phyloP scores from a whole-genome alignment of 2,888 invertebrate species.

The Xanthostigma xanthostigma region DNA sequence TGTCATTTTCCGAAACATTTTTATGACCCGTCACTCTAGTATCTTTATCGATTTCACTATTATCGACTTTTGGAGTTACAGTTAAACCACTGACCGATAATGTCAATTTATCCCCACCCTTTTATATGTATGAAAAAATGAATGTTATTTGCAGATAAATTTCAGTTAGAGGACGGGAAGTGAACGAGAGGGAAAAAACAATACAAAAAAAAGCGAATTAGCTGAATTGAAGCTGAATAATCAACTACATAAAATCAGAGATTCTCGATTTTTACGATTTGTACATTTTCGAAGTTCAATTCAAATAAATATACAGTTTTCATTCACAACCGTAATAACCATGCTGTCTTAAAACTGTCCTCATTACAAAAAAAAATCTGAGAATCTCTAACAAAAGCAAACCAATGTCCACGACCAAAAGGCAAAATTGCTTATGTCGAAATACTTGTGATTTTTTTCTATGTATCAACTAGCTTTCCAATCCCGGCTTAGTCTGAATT shows the following conservation, averaged over 20 bases:
- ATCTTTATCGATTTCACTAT: constrained; percentile 25
- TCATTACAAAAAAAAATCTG: too few species aligned
- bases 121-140: constrained; percentile 19
- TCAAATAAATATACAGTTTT: too few species aligned
- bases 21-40: constrained; percentile 14
- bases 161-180: constrained; percentile 9
- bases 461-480: too few species aligned
- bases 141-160: constrained; percentile 2
- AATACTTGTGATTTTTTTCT: too few species aligned
- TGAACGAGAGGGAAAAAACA: constrained; percentile 9
- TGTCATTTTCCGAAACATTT: constrained; percentile 13
- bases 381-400: too few species aligned
- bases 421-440: too few species aligned
- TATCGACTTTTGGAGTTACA: constrained; percentile 13
- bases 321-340: too few species aligned
- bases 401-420: too few species aligned
- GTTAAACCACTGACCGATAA: constrained; percentile 42
- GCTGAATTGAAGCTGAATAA: constrained; percentile 2
- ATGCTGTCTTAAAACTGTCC: too few species aligned
- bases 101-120: constrained; percentile 58
- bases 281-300: background rate
- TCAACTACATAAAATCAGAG: constrained; percentile 2
- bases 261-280: background rate
- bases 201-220: constrained; percentile 9
- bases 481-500: too few species aligned